Conservation (phyloP, 2,797 vertebrate genomes). For the Epinephelus coioides region DNA sequence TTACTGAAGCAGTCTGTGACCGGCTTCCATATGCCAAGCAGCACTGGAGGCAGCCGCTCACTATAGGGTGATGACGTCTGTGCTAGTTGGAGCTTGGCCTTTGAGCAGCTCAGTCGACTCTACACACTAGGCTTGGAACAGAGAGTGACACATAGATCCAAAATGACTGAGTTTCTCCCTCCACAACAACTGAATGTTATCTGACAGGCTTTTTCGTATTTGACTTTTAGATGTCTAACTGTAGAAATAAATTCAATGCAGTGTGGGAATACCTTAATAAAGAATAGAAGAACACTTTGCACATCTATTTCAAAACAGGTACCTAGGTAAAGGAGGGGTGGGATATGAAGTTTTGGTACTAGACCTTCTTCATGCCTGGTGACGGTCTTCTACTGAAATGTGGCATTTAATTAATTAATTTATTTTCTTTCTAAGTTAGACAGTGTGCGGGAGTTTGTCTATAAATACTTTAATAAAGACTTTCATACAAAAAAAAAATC, state of each 20-base stretch:
- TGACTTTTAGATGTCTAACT: background rate
- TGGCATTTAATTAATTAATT: too few species aligned
- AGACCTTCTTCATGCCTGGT: too few species aligned
- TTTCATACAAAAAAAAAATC: background rate
- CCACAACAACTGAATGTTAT: background rate
- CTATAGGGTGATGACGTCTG: constrained; percentile 36
- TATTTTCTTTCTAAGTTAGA: too few species aligned
- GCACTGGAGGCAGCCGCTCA: constrained; percentile 23
- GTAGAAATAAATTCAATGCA: background rate
- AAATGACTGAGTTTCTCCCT: background rate
- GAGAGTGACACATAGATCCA: background rate
- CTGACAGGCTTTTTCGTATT: constrained; percentile 6
- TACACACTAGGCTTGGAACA: background rate
- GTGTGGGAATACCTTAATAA: constrained; percentile 19
- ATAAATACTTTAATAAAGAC: constrained; percentile 23
- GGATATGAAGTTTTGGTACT: too few species aligned
- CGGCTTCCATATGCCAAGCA: constrained; percentile 43
- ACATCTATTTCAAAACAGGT: too few species aligned
- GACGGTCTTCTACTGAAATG: too few species aligned
- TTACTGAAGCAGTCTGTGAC: constrained; percentile 22
- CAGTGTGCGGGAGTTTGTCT: background rate
- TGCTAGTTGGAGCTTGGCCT: constrained; percentile 23
- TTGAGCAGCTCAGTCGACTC: background rate
- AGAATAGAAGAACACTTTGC: background rate
- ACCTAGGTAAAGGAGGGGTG: too few species aligned